Conservation (phyloP, 2,797 vertebrate species). For the Helarctos malayanus region DNA sequence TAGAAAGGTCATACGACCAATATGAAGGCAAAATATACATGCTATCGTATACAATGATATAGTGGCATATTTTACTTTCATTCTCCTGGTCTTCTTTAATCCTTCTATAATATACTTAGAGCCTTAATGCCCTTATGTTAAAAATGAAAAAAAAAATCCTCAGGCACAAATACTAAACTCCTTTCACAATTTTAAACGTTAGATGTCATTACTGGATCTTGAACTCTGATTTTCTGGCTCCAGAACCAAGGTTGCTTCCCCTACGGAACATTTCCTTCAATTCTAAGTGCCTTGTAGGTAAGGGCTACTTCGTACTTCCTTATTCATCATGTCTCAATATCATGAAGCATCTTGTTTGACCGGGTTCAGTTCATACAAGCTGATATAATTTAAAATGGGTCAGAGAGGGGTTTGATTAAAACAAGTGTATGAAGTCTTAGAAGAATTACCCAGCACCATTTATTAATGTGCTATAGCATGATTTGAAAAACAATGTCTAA, state of each 20-base stretch:
- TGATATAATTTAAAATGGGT: not conserved
- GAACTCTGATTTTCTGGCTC: not conserved
- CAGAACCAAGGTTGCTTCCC: not conserved
- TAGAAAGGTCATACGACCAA: not conserved
- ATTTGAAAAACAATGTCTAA: not conserved
- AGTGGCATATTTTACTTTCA: not conserved
- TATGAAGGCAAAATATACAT: not conserved
- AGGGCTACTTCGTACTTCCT: not conserved
- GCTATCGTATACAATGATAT: not conserved
- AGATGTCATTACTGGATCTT: not conserved
- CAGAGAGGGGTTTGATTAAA: not conserved
- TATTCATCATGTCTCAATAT: not conserved
- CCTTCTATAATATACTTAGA: not conserved
- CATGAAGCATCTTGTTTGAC: not conserved
- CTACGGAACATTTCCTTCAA: not conserved
- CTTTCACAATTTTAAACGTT: not conserved
- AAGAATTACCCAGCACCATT: not conserved
- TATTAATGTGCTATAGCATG: not conserved
- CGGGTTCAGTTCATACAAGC: not conserved
- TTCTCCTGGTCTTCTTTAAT: constrained; percentile 23
- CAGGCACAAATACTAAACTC: not conserved
- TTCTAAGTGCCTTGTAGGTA: not conserved
- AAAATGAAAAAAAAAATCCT: not conserved
- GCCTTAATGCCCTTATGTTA: not conserved
- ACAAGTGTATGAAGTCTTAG: not conserved